These are phyloP conservation scores for Trogon surrucura DNA, from an alignment of 2,113 vertebrate genomes.

Conservation along the genomic window DNA sequence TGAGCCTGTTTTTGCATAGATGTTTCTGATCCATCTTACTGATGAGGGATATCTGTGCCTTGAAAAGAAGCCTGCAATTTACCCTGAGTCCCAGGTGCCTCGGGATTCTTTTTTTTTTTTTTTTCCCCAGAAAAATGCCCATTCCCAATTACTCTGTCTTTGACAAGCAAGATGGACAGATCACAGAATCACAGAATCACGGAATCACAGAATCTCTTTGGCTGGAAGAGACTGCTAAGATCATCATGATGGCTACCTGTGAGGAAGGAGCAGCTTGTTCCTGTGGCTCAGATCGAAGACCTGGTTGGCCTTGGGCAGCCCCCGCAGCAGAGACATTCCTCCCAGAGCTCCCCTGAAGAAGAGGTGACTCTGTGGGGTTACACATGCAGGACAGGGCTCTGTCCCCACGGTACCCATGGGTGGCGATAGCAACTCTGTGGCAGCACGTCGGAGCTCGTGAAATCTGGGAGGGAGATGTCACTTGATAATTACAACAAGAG, in stretches of 20 bases:
- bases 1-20: not conserved
- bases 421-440: not conserved
- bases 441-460: not conserved
- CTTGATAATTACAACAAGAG: not conserved
- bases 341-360: not conserved
- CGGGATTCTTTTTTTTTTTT: not conserved
- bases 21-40: not conserved
- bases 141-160: not conserved
- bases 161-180: rapidly evolving
- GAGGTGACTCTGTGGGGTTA: not conserved
- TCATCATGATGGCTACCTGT: not conserved
- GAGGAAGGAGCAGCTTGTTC: not conserved
- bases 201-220: too few relatives aligned
- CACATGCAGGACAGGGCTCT: not conserved
- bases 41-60: not conserved
- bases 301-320: not conserved
- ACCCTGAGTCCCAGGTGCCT: not conserved
- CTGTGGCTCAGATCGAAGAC: rapidly evolving
- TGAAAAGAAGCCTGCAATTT: not conserved
- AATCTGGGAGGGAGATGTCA: not conserved
- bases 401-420: not conserved
- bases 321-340: not conserved
- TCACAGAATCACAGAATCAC: too few relatives aligned
- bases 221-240: too few relatives aligned
- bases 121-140: not conserved